A percentile compares a stretch with the other conserved stretches of the same genome.
phyloP scores from a whole-genome alignment of 2,797 vertebrate genomes.

The Tadarida brasiliensis region DNA sequence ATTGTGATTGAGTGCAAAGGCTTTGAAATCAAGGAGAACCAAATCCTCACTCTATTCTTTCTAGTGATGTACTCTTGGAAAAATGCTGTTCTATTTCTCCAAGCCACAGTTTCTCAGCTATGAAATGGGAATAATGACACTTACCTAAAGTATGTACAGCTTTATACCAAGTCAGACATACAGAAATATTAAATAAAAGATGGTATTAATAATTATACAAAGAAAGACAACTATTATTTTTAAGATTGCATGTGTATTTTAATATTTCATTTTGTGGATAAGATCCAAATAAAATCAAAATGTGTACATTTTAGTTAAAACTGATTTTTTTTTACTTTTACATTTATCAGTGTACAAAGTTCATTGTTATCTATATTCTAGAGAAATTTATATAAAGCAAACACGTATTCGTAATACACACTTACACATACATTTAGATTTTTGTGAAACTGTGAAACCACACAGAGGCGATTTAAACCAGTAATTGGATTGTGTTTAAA shows the following conservation, averaged over 20 bases:
- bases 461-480: slow-evolving; percentile 50
- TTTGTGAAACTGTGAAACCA: slow-evolving; percentile 54
- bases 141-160: neutral
- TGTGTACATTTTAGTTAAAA: neutral
- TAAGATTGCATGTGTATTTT: neutral
- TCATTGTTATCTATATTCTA: neutral
- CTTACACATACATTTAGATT: slow-evolving; percentile 42
- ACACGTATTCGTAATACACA: neutral
- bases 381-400: slow-evolving; percentile 49
- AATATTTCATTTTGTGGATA: neutral
- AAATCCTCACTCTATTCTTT: neutral
- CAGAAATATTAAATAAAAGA: neutral
- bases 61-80: neutral
- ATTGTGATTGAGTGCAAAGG: neutral
- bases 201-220: neutral
- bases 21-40: neutral
- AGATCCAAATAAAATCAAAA: slow-evolving; percentile 52
- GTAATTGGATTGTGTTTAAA: slow-evolving; percentile 70
- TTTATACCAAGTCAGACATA: neutral
- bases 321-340: neutral
- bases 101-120: neutral
- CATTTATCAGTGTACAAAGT: neutral
- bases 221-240: neutral
- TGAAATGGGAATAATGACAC: neutral
- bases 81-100: neutral